Evolutionary conservation across 2,113 vertebrate genomes (phyloP).

Genomic region (Charadrius vociferus): DNA sequence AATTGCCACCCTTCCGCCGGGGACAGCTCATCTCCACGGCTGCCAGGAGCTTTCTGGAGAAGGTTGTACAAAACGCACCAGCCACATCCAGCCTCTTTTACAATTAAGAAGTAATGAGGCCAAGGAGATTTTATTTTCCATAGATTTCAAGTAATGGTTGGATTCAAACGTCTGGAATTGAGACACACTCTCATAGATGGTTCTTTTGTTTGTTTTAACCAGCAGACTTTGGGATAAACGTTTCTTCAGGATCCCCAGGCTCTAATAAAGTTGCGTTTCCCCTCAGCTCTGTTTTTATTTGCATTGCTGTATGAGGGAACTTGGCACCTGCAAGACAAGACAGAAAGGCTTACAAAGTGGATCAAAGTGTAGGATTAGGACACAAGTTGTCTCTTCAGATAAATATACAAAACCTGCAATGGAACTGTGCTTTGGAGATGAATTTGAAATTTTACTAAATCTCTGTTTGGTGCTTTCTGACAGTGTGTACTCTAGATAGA

Average conservation of each 20-base stretch:
- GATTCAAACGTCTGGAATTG: not conserved
- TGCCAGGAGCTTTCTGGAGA: conserved; percentile 1
- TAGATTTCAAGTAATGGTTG: not conserved
- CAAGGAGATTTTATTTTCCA: not conserved
- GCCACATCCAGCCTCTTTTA: not conserved
- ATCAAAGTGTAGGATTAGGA: not conserved
- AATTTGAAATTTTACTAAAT: not conserved
- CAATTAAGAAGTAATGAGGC: not conserved
- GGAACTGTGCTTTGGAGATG: conserved; percentile 4
- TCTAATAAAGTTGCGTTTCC: not conserved
- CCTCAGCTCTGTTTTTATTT: not conserved
- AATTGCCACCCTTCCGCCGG: not conserved
- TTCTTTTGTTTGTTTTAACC: conserved; percentile 14
- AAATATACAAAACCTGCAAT: not conserved
- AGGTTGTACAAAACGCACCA: not conserved
- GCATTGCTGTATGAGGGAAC: not conserved
- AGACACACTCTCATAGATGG: not conserved
- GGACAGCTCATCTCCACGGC: not conserved
- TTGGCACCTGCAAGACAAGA: not conserved
- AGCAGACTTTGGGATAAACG: not conserved
- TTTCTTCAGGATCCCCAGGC: not conserved
- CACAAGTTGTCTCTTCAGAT: not conserved
- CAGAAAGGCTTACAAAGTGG: not conserved
- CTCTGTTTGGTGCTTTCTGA: not conserved
- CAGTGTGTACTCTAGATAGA: not conserved